Percentiles rank a stretch among this genome's conserved stretches.
phyloP scores from a whole-genome alignment of 1,140 invertebrate species.

The Gyrodactylus salaris region DNA sequence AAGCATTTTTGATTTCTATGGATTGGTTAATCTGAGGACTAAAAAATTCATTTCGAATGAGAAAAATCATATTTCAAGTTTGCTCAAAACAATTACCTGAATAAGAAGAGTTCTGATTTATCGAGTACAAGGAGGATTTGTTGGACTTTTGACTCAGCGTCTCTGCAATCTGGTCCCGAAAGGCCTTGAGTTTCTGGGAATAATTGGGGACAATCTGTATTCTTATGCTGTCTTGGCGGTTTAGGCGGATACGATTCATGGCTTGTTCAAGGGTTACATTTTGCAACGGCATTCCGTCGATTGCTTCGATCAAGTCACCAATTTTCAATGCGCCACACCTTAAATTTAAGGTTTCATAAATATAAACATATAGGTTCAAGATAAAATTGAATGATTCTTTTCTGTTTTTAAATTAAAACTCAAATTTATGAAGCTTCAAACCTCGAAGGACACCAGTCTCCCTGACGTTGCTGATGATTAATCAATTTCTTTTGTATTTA shows the following conservation, averaged over 20 bases:
- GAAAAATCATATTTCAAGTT: not conserved
- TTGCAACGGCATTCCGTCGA: not conserved
- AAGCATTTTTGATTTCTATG: not conserved
- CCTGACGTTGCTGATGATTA: no score
- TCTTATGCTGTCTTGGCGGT: not conserved
- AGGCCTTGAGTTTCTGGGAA: not conserved
- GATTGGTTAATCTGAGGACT: not conserved
- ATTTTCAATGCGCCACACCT: not conserved
- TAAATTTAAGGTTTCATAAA: not conserved
- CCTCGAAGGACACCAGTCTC: no score
- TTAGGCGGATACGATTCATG: not conserved
- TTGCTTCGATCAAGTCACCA: not conserved
- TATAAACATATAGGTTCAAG: not conserved
- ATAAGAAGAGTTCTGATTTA: not conserved
- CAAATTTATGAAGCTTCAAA: no score
- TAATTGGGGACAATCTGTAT: not conserved
- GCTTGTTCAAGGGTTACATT: not conserved
- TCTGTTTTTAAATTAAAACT: no score
- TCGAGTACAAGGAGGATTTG: not conserved
- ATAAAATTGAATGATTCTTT: not conserved
- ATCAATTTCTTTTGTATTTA: no score
- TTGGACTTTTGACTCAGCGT: not conserved
- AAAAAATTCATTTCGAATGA: not conserved
- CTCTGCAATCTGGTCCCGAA: not conserved
- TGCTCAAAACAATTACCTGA: not conserved